Evolutionary conservation across 1,140 invertebrate species (phyloP).

Genomic region (Hycleus cichorii): DNA sequence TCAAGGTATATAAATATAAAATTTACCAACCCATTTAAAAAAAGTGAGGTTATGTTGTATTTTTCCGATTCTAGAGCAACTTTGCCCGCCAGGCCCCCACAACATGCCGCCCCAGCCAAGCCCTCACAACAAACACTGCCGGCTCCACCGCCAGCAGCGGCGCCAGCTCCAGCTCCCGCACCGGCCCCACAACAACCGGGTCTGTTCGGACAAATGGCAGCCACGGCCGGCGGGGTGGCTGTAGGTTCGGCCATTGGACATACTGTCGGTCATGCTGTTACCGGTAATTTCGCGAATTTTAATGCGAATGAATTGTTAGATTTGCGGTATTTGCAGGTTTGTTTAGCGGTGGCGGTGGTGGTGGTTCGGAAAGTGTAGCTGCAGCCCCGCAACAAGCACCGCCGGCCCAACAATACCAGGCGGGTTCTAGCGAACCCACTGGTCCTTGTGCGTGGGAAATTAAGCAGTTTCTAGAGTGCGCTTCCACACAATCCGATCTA

Average conservation of each 20-base stretch:
- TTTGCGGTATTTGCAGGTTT: slow-evolving; percentile 43
- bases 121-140: not conserved
- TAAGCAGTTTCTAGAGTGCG: slow-evolving; percentile 83
- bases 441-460: slow-evolving; percentile 84
- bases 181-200: slow-evolving; percentile 57
- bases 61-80: slow-evolving; percentile 16
- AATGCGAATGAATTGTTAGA: not conserved
- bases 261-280: slow-evolving; percentile 74
- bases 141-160: slow-evolving; percentile 44
- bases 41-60: slow-evolving; percentile 17
- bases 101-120: slow-evolving; percentile 25
- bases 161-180: slow-evolving; percentile 44
- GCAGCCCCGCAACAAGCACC: slow-evolving; percentile 29
- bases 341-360: slow-evolving; percentile 65
- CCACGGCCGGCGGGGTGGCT: slow-evolving; percentile 83
- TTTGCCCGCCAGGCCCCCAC: slow-evolving; percentile 41
- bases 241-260: slow-evolving; percentile 84
- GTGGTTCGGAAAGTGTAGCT: slow-evolving; percentile 44
- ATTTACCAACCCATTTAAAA: not conserved
- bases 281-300: slow-evolving; percentile 41
- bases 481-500: slow-evolving; percentile 75
- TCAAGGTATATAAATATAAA: slow-evolving; percentile 34
- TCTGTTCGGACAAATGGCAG: slow-evolving; percentile 81
- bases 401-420: slow-evolving; percentile 23
- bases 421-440: slow-evolving; percentile 43